Evolutionary conservation across 2,113 vertebrate species (phyloP).

Genomic region (Ammospiza caudacuta): DNA sequence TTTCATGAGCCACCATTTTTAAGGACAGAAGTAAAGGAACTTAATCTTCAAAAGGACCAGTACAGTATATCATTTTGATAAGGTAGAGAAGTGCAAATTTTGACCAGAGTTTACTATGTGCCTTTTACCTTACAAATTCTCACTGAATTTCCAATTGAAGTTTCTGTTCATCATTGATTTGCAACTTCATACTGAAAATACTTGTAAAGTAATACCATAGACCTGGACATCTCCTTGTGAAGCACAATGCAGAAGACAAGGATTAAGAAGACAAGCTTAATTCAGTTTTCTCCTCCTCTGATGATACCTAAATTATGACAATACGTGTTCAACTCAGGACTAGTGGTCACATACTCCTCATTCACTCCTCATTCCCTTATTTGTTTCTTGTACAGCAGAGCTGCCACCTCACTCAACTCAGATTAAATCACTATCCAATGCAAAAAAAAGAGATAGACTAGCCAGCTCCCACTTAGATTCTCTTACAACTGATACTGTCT

Average conservation of each 20-base stretch:
- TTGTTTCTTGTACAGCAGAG: neutral
- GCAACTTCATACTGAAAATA: neutral
- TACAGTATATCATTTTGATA: neutral
- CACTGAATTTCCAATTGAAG: neutral
- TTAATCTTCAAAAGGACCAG: neutral
- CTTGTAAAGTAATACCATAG: neutral
- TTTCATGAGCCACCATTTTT: neutral
- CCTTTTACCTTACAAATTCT: neutral
- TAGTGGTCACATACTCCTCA: neutral
- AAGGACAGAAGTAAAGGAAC: neutral
- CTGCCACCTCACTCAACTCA: neutral
- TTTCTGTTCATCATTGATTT: neutral
- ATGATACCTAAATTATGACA: neutral
- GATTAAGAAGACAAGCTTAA: neutral
- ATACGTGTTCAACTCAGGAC: neutral
- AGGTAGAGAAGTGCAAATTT: neutral
- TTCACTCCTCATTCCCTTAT: neutral
- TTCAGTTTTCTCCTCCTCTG: fast-evolving
- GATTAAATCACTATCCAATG: neutral
- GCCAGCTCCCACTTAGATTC: neutral
- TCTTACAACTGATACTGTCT: neutral
- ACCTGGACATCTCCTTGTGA: neutral
- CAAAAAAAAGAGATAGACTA: neutral
- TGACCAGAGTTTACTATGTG: neutral
- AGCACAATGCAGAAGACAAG: neutral